These are phyloP conservation scores for Lepidurus arcticus DNA, from an alignment of 1,140 invertebrate species.

Conservation along the genomic window DNA sequence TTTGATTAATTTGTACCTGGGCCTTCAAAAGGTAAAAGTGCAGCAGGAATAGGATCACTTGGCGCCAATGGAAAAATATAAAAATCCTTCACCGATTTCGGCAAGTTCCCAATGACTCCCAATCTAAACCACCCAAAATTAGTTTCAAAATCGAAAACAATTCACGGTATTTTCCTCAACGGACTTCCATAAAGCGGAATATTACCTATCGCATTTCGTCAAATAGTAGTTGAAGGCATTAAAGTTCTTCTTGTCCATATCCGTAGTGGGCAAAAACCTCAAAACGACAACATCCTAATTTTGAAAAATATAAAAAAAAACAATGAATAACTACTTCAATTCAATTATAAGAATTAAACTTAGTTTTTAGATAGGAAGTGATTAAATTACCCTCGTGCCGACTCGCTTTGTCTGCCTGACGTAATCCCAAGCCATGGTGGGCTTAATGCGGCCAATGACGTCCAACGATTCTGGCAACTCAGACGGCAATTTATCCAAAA, in stretches of 20 bases:
- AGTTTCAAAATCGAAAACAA: slow-evolving; percentile 12
- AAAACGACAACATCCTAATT: slow-evolving; percentile 72
- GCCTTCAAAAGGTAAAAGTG: slow-evolving; percentile 68
- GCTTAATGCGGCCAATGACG: slow-evolving; percentile 81
- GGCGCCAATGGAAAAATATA: slow-evolving; percentile 83
- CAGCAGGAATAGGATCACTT: slow-evolving; percentile 66
- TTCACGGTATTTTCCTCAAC: not conserved
- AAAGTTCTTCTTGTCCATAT: slow-evolving; percentile 78
- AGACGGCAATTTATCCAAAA: not conserved
- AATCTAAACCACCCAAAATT: slow-evolving; percentile 44
- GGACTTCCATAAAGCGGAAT: not conserved
- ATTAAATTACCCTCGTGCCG: slow-evolving; percentile 56
- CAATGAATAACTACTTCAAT: not conserved
- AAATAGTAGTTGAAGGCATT: slow-evolving; percentile 85
- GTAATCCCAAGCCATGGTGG: slow-evolving; percentile 89
- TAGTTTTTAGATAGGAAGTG: not conserved
- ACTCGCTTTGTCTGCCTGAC: slow-evolving; percentile 82
- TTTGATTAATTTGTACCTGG: slow-evolving; percentile 51
- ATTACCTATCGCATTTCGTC: slow-evolving; percentile 61
- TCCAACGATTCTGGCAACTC: slow-evolving; percentile 30
- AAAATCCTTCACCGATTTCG: slow-evolving; percentile 83
- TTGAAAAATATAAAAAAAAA: slow-evolving; percentile 29
- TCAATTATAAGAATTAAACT: not conserved
- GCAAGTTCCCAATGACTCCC: slow-evolving; percentile 60
- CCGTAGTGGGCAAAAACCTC: slow-evolving; percentile 66